phyloP scores from a whole-genome alignment of 2,797 vertebrate species.

The Spizella passerina region DNA sequence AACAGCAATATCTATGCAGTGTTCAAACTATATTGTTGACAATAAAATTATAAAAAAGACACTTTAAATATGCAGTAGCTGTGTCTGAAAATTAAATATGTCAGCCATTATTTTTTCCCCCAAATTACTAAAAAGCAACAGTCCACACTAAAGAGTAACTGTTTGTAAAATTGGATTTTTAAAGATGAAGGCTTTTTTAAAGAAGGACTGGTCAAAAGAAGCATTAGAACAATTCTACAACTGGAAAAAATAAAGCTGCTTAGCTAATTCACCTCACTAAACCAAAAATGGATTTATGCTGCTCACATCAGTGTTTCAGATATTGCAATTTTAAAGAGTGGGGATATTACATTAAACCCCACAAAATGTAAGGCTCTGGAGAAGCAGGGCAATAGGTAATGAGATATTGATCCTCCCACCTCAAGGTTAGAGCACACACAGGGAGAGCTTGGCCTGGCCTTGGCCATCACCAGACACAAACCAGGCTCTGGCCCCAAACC shows the following conservation, averaged over 20 bases:
- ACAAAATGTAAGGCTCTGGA: background rate
- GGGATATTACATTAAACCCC: background rate
- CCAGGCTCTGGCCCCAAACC: background rate
- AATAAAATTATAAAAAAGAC: conserved; percentile 31
- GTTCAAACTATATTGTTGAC: background rate
- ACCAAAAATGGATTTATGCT: conserved; percentile 8
- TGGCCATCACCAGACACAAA: background rate
- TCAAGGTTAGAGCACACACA: background rate
- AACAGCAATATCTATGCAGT: background rate
- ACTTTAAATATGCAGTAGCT: conserved; percentile 3
- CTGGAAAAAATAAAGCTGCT: conserved; percentile 7
- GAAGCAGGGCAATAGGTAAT: background rate
- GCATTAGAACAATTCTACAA: background rate
- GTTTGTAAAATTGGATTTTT: conserved; percentile 78
- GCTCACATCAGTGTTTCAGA: conserved; percentile 8
- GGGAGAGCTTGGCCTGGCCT: accelerated
- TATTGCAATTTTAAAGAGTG: background rate
- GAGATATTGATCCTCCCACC: background rate
- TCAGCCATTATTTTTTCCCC: conserved; percentile 55
- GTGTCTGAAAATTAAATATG: conserved; percentile 37
- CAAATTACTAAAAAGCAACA: conserved; percentile 74
- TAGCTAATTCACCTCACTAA: background rate
- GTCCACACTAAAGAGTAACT: conserved; percentile 73
- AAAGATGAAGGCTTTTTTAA: conserved; percentile 59
- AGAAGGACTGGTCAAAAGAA: background rate